Percentiles rank a stretch among this genome's conserved stretches.
Conservation (phyloP, 2,888 invertebrate species). For the Patella caerulea region DNA sequence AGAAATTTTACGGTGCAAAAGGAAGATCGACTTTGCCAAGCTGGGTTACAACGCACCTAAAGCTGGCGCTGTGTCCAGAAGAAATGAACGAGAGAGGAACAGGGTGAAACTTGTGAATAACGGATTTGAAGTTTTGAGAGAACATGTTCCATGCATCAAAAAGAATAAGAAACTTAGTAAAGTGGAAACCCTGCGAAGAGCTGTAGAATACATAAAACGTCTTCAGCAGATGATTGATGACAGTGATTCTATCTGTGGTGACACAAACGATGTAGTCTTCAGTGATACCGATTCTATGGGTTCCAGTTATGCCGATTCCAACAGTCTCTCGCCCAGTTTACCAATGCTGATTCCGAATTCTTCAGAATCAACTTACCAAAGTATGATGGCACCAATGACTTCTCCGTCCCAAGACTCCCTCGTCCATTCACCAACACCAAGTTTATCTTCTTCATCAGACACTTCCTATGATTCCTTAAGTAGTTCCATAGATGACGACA, state of each 20-base stretch:
- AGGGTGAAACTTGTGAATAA: constrained; percentile 84
- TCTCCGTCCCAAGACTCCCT: background rate
- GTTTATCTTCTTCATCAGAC: background rate
- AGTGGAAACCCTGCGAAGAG: constrained; percentile 67
- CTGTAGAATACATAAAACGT: constrained; percentile 66
- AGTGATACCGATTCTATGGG: background rate
- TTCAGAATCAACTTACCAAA: background rate
- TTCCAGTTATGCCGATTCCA: background rate
- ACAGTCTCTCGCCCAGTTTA: background rate
- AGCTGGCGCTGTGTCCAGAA: constrained; percentile 85
- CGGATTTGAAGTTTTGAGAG: constrained; percentile 66
- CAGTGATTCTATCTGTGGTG: background rate
- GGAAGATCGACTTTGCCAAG: constrained; percentile 58
- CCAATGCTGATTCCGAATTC: background rate
- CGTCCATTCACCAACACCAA: constrained; percentile 5
- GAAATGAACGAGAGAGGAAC: constrained; percentile 94
- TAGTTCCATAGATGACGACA: background rate
- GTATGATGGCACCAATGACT: background rate
- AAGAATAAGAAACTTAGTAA: constrained; percentile 69
- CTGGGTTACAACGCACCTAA: constrained; percentile 59
- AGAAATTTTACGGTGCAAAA: constrained; percentile 63
- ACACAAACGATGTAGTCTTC: background rate
- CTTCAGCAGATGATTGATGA: constrained; percentile 40
- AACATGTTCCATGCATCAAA: constrained; percentile 65
- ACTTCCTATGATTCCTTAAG: constrained; percentile 1